Evolutionary conservation across 2,888 invertebrate genomes (phyloP), one percentile per base, ranked within the genome.

Genomic region (Polymixis flavicincta): DNA sequence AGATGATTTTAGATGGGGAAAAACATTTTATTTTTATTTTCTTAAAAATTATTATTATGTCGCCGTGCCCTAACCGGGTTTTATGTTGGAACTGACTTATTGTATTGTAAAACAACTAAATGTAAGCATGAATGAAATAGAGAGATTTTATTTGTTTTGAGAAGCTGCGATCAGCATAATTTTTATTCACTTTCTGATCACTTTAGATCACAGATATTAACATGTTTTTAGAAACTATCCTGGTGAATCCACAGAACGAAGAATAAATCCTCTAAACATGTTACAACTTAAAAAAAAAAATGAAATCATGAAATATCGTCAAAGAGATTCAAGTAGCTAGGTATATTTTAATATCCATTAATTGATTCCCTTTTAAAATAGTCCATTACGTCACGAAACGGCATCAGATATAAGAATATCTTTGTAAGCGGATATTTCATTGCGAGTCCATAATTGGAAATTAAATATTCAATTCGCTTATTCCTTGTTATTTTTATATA

Each of bases 401-500:
- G 65, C 66, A 83, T 71, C 28, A 64, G 74, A 67, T 85, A 76
- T 76, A 76, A 74, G 17, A 77, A 76, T 71, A 74, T 79, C 75
- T 83, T 81, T 85, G 70, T 64, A 57, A 66, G 73, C 57, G 59
- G 61, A 83, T 85, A 78, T 80, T 80, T 63, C 11, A 55, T 32
- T 67, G 22, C 32, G 63, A 76, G 67, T 17, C 54, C 59, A 25
- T 78, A 81, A 85, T 83, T 87, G 78, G 78, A 81, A 83, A 77
- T 87, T 74, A 76, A 83, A 87, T 86, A 86, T 86, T 85, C 74
- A 80, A 85, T 87, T 81, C 48, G 55, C 52, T 77, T 68, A 70
- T 78, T 65, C 61, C 68, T 74, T 81, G 60, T 74, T 80, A 74
- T 74, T 74, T 80, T 80, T 79, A 25, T 69, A 28, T 70, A 77